phyloP scores from a whole-genome alignment of 2,888 invertebrate species.

The Kryphioiulus occultus region DNA sequence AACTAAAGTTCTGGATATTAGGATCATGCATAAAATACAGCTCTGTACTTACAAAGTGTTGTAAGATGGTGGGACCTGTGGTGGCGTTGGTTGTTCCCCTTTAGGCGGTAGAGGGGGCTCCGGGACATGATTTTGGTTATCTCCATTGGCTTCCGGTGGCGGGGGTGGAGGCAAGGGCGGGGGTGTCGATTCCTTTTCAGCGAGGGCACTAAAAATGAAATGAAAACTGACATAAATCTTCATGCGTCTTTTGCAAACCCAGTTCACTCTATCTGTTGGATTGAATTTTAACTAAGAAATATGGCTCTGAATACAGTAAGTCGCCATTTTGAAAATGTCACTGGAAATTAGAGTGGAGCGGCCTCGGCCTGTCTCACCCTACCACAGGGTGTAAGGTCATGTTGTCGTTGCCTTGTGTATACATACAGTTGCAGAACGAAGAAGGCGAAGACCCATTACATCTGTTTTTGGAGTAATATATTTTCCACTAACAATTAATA shows the following conservation, averaged over 20 bases:
- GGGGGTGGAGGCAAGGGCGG: constrained; percentile 39
- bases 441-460: not conserved
- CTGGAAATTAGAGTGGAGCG: not conserved
- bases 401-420: not conserved
- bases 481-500: not conserved
- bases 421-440: not conserved
- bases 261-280: not conserved
- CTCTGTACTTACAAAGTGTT: not conserved
- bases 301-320: not conserved
- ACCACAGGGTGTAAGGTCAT: not conserved
- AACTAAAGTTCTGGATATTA: too few relatives aligned
- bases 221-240: not conserved
- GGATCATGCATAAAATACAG: not conserved
- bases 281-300: not conserved
- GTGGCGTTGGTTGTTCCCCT: constrained; percentile 27
- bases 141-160: constrained; percentile 32
- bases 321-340: not conserved
- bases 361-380: not conserved
- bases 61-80: constrained; percentile 10
- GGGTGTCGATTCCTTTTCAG: constrained; percentile 35
- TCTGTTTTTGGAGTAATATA: not conserved
- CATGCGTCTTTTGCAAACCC: not conserved
- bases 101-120: constrained; percentile 44
- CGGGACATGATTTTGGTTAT: not conserved
- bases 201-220: constrained; percentile 23